Evolutionary conservation across 2,888 invertebrate genomes (phyloP).

Genomic region (Mesoligia furuncula): DNA sequence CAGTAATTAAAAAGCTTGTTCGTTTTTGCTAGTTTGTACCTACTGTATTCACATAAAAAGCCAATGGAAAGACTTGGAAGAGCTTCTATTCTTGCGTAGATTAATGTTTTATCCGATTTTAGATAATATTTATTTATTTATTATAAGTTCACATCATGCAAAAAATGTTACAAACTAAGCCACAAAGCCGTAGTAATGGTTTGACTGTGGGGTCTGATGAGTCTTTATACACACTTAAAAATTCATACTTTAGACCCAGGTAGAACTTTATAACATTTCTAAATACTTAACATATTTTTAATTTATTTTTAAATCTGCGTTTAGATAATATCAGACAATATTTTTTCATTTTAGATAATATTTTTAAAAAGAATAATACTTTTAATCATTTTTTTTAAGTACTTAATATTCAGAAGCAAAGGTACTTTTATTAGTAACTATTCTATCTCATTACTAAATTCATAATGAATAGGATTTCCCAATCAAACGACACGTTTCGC

Average conservation of each 20-base stretch:
- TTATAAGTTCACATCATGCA: too few species aligned
- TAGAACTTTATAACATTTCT: too few species aligned
- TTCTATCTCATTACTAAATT: not conserved
- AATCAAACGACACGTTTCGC: not conserved
- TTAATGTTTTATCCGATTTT: not conserved
- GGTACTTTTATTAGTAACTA: not conserved
- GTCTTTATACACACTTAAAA: too few species aligned
- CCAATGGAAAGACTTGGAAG: not conserved
- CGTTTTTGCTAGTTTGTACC: slow-evolving; percentile 26
- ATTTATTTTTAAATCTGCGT: too few species aligned
- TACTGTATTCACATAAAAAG: slow-evolving; percentile 20
- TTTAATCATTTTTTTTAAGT: not conserved
- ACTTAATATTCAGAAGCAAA: not conserved
- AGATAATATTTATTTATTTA: not conserved
- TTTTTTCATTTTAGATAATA: not conserved
- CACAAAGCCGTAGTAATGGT: too few species aligned
- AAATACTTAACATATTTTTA: too few species aligned
- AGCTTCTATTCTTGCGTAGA: not conserved
- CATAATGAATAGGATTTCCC: not conserved
- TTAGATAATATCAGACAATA: too few species aligned
- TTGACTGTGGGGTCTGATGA: too few species aligned
- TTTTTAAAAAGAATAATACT: not conserved
- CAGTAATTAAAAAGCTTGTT: slow-evolving; percentile 52
- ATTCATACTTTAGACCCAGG: too few species aligned
- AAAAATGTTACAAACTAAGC: too few species aligned